Evolutionary conservation across 2,888 invertebrate species (phyloP), one percentile per base, ranked within the genome.

Genomic region (Trichopoda pennipes): DNA sequence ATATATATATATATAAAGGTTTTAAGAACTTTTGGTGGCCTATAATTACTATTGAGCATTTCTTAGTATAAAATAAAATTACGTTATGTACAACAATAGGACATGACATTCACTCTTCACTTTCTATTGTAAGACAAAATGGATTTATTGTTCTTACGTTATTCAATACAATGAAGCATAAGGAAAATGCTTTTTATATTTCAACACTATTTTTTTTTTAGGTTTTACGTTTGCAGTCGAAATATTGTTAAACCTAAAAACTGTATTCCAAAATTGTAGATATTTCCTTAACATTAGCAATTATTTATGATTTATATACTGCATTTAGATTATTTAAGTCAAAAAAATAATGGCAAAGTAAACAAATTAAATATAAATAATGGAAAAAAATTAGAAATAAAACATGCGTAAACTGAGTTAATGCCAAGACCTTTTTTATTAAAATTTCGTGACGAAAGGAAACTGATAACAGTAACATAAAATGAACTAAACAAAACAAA

Each of bases 281-380:
- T 70, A 81, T 81, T 81, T 81, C 81, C 81, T 53, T 17, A 55
- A 69, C 58, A 69, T 78, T 74, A 81, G 78, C 70, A 74, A 74
- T 78, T 78, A 78, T 81, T 81, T 81, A 81, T 77, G 69, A 78
- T 81, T 28, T 78, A 81, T 78, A 74, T 70, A 69, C 58, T 44
- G 56, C 49, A n/a, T 53, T 35, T 14, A 63, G 55, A 55, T 47
- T 61, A 32, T 69, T 63, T 14, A 14, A 8, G 8, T 4, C 6
- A 42, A 10, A 28, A 17, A 23, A 58, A 68, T 38, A 58, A 32
- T 0, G 19, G 38, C 21, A 58, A 21, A 58, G 6, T 2, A 28
- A 28, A 51, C 17, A 17, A 28, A 55, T 42, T 16, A 47, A 51
- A 60, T 1, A 23, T 17, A 68, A 58, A 51, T 16, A 16, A 19